Evolutionary conservation across 2,888 invertebrate genomes (phyloP), one percentile per base, ranked within the genome.

Genomic region (Pyrochroa serraticornis): DNA sequence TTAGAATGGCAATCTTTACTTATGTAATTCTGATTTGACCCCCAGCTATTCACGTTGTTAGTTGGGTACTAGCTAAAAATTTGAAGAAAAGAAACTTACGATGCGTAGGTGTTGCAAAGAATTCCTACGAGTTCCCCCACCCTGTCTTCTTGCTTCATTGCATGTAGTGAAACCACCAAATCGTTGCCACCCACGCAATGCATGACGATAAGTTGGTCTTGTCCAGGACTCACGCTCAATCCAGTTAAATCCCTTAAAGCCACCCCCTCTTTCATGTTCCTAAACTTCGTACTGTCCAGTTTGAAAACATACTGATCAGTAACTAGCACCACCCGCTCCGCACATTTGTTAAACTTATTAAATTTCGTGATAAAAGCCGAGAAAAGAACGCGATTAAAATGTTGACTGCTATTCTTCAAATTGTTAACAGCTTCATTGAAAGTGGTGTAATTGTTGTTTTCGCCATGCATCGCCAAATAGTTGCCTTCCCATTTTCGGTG

Each of bases 171-270:
- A 67, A 95, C 83, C 34, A 97, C 93, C 65, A 97, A 84, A 82
- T 97, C 97, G 79, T 96, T 95, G 52, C 93, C 92, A 9, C 88
- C 87, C 45, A 90, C 89, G 43, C 94, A 87, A 79, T 95, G 95
- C 66, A 97, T 84, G 48, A 94, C 89, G 58, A 93, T 85, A 62
- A 97, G 83, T 76, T 96, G 96, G 75, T 95, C 96, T 55, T 85
- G 85, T 3, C 92, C 92, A 31, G 93, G 90, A 72, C 92, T 93
- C 30, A 96, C 87, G 69, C 93, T 93, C 39, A 96, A 77, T 0
- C 92, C 91, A 0, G 92, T 93, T 47, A 96, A 83, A 12, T 72
- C 68, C 32, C 60, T 65, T 12, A 79, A 57, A 6, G 69, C 66
- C n/a, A 77, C 71, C 7, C 91, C 91, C 68, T 91, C 90, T 77